Base-by-base conservation (phyloP, 1,140 invertebrate genomes). In the Kradibia gibbosae region DNA sequence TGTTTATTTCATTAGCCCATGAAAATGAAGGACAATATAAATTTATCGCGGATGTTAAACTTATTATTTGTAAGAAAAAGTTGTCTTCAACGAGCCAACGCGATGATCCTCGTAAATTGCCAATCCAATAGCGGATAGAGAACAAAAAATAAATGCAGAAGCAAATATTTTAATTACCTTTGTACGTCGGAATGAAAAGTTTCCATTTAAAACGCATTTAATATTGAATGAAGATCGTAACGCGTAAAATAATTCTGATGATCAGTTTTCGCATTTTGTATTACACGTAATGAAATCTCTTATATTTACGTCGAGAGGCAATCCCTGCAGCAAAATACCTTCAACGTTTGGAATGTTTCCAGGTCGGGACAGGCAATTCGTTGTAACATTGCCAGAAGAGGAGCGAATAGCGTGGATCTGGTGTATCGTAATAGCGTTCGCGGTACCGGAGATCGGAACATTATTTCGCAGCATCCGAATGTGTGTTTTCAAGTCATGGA, bases 361-460 rank as follows among this genome's bases (percentile, higher is more conserved):
- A 96, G 96, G 95, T 88, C 94, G 96, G 85, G 96, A 97, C 88
- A 96, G 96, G 87, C 94, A 95, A 88, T 97, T 96, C 87, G 92
- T 95, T 84, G 95, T 95, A 0, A 93, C 92, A 48, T 89, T 97
- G 82, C 95, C 96, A 4, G 94, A 96, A 82, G 94, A 94, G 82
- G 97, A 98, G 89, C 93, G 96, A 62, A 95, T 98, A 73, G 96
- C 95, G 15, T 98, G 97, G 97, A 96, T 97, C 88, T 98, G 97
- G 97, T 96, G 96, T 77, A 90, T 98, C n/a, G 91, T 98, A 50
- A 95, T 97, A 83, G 95, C 95, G 0, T 97, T 96, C 86, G 93
- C 96, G 1, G 93, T 97, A 55, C 97, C 97, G 0, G 97, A 98
- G 90, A 91, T 98, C 36, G 96, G 97, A 13, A 95, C 96, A 0